These are phyloP conservation scores for Anhinga anhinga DNA, from an alignment of 2,113 vertebrate genomes.

Conservation along the genomic window DNA sequence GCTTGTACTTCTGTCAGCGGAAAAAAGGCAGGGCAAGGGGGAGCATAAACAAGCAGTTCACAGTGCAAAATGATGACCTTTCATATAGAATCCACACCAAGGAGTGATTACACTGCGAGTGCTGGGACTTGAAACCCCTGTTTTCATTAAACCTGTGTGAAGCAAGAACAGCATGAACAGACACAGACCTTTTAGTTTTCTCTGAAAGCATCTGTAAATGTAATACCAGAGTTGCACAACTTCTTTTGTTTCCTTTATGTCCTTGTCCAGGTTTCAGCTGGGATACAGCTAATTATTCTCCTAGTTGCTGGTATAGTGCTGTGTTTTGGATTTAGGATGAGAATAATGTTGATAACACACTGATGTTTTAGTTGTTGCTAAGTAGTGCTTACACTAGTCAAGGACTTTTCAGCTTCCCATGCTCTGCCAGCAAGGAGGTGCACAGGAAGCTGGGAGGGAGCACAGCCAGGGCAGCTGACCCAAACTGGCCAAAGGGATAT, in stretches of 20 bases:
- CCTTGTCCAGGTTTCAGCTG: too few relatives aligned
- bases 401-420: too few relatives aligned
- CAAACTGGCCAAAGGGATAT: too few relatives aligned
- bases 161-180: background rate
- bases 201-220: background rate
- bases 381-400: too few relatives aligned
- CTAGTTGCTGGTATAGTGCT: too few relatives aligned
- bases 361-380: too few relatives aligned
- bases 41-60: background rate
- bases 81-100: background rate
- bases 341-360: too few relatives aligned
- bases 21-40: background rate
- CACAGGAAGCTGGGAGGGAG: too few relatives aligned
- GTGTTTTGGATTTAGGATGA: too few relatives aligned
- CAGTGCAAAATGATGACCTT: background rate
- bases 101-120: background rate
- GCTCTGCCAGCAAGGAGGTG: too few relatives aligned
- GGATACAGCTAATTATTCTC: too few relatives aligned
- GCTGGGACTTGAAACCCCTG: background rate
- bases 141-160: background rate
- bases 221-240: background rate
- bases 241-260: background rate
- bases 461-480: too few relatives aligned
- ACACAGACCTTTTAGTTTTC: background rate
- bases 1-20: background rate